Base-by-base conservation (phyloP, 2,888 invertebrate species). In the Tinea pellionella region DNA sequence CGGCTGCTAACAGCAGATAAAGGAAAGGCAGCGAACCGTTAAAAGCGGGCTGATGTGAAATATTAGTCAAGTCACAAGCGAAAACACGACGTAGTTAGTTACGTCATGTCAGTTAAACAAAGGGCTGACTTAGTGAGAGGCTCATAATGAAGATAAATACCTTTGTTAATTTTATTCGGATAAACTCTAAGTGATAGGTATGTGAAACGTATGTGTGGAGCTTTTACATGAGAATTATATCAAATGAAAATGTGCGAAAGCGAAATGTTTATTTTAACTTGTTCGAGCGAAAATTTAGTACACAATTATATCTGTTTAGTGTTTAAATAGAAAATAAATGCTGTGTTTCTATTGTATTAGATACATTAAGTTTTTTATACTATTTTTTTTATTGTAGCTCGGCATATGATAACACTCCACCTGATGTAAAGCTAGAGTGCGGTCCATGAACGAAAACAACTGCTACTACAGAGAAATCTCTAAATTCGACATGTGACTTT, bases 81-180 rank as follows among this genome's bases (percentile, higher is more conserved):
- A 76, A 77, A 81, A 77, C 77, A 74, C 78, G 78, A 78, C 78
- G 78, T 80, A 58, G 29, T 61, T 78, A 78, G 78, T 77, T 77
- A 80, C 78, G 73, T 75, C 74, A 77, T 73, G 79, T 78, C 80
- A 78, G 74, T 77, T 71, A 69, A 78, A 79, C 82, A 83, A 85
- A 85, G 80, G 81, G 81, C 77, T 81, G 80, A 47, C 78, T 80
- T 80, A 76, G 77, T 77, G 77, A 78, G 78, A 82, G 74, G 77
- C 77, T 80, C 76, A 74, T 86, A 86, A 87, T 86, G 86, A 87
- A 86, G 86, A 87, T 85, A 83, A 86, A 87, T 87, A 81, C 74
- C 69, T 74, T 70, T 77, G 79, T 80, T 83, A 78, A 78, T 84
- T 84, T 43, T 79, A 80, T 80, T 79, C 72, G 73, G 77, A 84